Conservation (phyloP, 2,113 vertebrate genomes). For the Melanostigma gelatinosum region DNA sequence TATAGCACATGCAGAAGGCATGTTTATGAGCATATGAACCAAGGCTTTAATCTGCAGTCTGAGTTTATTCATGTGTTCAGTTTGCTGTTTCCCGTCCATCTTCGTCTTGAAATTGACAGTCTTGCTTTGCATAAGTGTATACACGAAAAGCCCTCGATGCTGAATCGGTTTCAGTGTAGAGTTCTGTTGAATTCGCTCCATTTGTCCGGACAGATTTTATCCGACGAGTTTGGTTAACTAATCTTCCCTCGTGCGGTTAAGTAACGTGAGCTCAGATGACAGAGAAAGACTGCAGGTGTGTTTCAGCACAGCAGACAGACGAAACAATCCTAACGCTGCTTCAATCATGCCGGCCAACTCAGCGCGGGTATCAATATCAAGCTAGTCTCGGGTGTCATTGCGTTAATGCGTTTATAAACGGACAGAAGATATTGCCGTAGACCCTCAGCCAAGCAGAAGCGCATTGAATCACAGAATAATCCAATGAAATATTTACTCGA, state of each 20-base stretch:
- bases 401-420: constrained; percentile 81
- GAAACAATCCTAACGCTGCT: constrained; percentile 41
- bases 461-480: constrained; percentile 81
- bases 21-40: constrained; percentile 22
- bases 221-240: constrained; percentile 7
- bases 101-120: constrained; percentile 3
- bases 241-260: constrained; percentile 28
- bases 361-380: constrained; percentile 67
- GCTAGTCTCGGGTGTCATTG: constrained; percentile 69
- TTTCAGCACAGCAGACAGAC: constrained; percentile 56
- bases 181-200: background rate
- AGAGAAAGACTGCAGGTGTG: constrained; percentile 40
- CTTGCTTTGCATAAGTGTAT: background rate
- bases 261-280: constrained; percentile 28
- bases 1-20: constrained; percentile 41
- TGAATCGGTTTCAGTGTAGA: constrained; percentile 1
- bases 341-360: constrained; percentile 39
- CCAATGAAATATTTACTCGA: constrained; percentile 81
- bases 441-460: constrained; percentile 68
- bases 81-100: background rate
- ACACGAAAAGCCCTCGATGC: background rate
- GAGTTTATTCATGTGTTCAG: background rate
- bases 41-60: background rate
- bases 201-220: constrained; percentile 33
- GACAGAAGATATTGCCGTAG: constrained; percentile 75